A percentile compares a stretch with the other conserved stretches of the same genome.
phyloP scores from a whole-genome alignment of 2,888 invertebrate genomes.

The Drosophila parthenogenetica region DNA sequence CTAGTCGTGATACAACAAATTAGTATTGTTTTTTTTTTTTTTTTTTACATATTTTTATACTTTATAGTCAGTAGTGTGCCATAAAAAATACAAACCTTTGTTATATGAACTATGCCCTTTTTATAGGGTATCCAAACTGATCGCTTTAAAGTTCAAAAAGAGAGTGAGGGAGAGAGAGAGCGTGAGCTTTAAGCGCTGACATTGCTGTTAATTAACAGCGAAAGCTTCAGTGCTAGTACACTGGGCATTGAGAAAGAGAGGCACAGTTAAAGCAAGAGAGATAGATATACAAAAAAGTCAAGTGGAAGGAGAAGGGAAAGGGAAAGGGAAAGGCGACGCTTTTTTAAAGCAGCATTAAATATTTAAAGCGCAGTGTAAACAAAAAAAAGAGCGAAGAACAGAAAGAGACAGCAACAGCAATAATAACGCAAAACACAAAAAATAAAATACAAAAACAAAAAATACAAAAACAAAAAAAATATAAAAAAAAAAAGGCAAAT shows the following conservation, averaged over 20 bases:
- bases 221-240: slow-evolving; percentile 26
- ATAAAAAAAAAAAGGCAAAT: background rate
- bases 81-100: too few species aligned
- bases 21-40: background rate
- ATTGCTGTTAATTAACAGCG: slow-evolving; percentile 13
- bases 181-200: slow-evolving; percentile 7
- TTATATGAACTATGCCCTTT: too few species aligned
- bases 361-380: slow-evolving; percentile 28
- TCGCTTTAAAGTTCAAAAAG: background rate
- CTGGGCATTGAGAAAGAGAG: background rate
- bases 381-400: slow-evolving; percentile 8
- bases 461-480: too few species aligned
- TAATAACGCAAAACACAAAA: background rate
- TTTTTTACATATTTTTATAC: background rate
- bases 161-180: background rate
- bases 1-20: background rate
- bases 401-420: background rate
- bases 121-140: slow-evolving; percentile 1
- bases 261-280: background rate
- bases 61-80: too few species aligned
- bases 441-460: background rate
- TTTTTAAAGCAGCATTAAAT: slow-evolving; percentile 6
- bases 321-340: background rate
- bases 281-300: background rate
- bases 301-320: background rate